Conservation (phyloP, 2,888 invertebrate genomes). For the Ormyrus nitidulus region DNA sequence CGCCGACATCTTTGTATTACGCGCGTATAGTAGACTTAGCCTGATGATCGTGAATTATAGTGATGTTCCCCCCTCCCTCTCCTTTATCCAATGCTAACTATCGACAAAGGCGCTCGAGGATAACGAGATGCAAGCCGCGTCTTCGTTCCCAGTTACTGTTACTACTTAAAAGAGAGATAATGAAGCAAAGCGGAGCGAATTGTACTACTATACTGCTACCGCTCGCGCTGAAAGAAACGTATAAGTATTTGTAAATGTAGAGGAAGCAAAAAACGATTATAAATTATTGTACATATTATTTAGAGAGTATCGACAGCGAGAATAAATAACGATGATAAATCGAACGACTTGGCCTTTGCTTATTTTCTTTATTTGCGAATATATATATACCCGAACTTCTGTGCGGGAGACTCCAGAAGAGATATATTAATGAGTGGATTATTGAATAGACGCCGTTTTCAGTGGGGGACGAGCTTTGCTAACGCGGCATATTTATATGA, state of each 20-base stretch:
- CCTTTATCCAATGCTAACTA: slow-evolving; percentile 27
- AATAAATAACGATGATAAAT: slow-evolving; percentile 58
- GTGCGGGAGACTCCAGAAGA: too few species aligned
- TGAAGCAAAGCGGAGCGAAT: slow-evolving; percentile 16
- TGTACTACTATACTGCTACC: slow-evolving; percentile 44
- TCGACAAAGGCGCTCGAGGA: slow-evolving; percentile 2
- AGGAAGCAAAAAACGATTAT: slow-evolving; percentile 64
- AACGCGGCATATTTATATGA: background rate
- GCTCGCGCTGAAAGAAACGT: slow-evolving; percentile 54
- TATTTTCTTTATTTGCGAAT: slow-evolving; percentile 11
- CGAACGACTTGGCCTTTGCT: slow-evolving; percentile 29
- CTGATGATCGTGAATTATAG: slow-evolving; percentile 52
- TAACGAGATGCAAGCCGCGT: slow-evolving; percentile 14
- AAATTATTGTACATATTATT: slow-evolving; percentile 73
- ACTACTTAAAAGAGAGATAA: slow-evolving; percentile 27
- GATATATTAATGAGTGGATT: too few species aligned
- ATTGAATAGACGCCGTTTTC: too few species aligned
- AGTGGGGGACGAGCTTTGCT: too few species aligned
- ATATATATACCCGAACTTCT: background rate
- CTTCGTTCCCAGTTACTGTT: slow-evolving; percentile 48
- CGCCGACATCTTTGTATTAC: slow-evolving; percentile 43
- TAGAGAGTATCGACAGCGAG: slow-evolving; percentile 56
- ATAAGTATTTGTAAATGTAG: slow-evolving; percentile 72
- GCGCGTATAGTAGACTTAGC: slow-evolving; percentile 51
- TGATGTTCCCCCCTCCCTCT: slow-evolving; percentile 26